A percentile compares a stretch with the other conserved stretches of the same genome.
These are phyloP conservation scores for Dynastes grantii DNA, from an alignment of 2,888 invertebrate genomes.

Conservation along the genomic window DNA sequence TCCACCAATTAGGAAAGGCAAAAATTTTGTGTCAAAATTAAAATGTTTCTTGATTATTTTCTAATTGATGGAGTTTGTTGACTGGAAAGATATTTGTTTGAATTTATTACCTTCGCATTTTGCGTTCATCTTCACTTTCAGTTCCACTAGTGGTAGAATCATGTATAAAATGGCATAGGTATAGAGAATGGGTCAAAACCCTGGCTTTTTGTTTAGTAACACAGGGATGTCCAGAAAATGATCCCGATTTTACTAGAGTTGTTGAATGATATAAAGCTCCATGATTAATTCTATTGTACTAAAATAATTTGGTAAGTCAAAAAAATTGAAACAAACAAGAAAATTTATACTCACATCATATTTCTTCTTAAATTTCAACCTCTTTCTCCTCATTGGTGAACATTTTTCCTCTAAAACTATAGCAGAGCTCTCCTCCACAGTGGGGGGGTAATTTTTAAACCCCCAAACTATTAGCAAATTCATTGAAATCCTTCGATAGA, in stretches of 20 bases:
- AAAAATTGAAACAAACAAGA: constrained; percentile 5
- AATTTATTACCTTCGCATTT: constrained; percentile 62
- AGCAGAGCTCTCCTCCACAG: constrained; percentile 72
- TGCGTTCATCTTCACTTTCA: constrained; percentile 79
- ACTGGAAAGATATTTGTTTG: no score
- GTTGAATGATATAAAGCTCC: constrained; percentile 69
- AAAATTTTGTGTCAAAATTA: no score
- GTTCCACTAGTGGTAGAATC: constrained; percentile 78
- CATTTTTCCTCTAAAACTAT: constrained; percentile 70
- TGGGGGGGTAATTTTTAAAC: no score
- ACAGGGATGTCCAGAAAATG: constrained; percentile 78
- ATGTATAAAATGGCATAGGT: constrained; percentile 73
- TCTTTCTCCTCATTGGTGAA: constrained; percentile 65
- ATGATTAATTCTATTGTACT: constrained; percentile 74
- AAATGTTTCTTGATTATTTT: neutral
- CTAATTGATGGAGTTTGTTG: no score
- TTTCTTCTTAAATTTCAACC: constrained; percentile 64
- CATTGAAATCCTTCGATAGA: constrained; percentile 62
- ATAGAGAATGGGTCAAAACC: constrained; percentile 78
- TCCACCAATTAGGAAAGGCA: no score
- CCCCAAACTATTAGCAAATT: constrained; percentile 58
- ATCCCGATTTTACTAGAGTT: constrained; percentile 81
- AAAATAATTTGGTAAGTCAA: constrained; percentile 49
- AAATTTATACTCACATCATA: constrained; percentile 50
- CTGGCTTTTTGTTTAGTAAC: constrained; percentile 73